Conservation (phyloP, 2,113 vertebrate species). For the Symphodus melops region DNA sequence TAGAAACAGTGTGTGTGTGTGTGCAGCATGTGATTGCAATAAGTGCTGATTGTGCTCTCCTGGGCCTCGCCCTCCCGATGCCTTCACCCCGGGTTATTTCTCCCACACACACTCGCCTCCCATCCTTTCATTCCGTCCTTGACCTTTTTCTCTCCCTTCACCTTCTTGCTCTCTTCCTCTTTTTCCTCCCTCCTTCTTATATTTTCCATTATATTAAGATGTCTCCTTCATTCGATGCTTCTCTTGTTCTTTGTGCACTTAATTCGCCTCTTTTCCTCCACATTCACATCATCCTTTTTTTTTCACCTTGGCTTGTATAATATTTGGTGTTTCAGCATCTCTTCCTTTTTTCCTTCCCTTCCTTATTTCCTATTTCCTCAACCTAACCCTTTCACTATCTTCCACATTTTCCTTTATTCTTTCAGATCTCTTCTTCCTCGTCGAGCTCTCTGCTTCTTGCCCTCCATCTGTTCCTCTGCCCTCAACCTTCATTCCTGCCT, state of each 20-base stretch:
- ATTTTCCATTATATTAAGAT: too few species aligned
- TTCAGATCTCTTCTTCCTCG: background rate
- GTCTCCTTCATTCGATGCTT: background rate
- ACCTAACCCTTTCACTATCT: background rate
- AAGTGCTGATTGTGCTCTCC: slow-evolving; percentile 74
- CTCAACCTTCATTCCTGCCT: slow-evolving; percentile 40
- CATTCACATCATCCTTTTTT: background rate
- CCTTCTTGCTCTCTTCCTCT: background rate
- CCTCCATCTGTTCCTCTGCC: slow-evolving; percentile 35
- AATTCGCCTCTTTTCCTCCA: background rate
- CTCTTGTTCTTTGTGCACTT: background rate
- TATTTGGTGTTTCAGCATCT: background rate
- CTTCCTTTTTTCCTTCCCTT: background rate
- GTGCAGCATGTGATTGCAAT: slow-evolving; percentile 65
- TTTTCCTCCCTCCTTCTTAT: background rate
- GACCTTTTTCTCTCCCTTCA: slow-evolving; percentile 29
- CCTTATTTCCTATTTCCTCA: background rate
- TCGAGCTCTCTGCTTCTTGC: background rate
- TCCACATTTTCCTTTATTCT: background rate
- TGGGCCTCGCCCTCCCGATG: slow-evolving; percentile 57
- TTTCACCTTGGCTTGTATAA: background rate
- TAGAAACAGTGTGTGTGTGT: slow-evolving; percentile 6
- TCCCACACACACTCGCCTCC: slow-evolving; percentile 28
- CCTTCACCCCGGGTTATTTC: slow-evolving; percentile 62
- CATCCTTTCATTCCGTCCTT: slow-evolving; percentile 12